Base-by-base conservation (phyloP, 2,797 vertebrate genomes). In the Naso thynnoides region DNA sequence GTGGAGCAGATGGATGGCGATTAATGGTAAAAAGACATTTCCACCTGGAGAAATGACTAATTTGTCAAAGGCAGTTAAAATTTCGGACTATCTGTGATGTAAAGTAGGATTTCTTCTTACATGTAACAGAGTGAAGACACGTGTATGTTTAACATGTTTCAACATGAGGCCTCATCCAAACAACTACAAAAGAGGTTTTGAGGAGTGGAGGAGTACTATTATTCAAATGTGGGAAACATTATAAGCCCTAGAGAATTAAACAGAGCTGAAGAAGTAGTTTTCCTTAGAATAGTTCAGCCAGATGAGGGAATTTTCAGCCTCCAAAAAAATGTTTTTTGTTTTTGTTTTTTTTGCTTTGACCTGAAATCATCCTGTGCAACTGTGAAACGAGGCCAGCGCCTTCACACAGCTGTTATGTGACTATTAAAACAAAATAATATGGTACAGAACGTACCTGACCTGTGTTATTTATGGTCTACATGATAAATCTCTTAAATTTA, bases 1-100 rank as follows among this genome's bases (percentile, higher is more conserved):
- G 61, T 57, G 75, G 45, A 88, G 78, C 88, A 91, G 90, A 90
- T 89, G 91, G 90, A 59, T 68, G 64, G 10, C 58, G 79, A 80
- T 84, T 87, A 78, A 76, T 39, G 36, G 29, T 29, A 66, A 74
- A 78, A 57, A 45, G 10, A 72, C 42, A 24, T 75, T 67, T 79
- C 16, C 33, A 54, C 33, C 39, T 61, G 39, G 4, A 24, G 23
- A 49, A 70, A 41, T 44, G 0, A 66, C 33, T 56, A 33, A 47
- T 81, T 41, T 78, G 16, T 76, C 16, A 54, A 33, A 39, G 21
- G 16, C 3, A n/a, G n/a, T 55, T 68, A 24, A 16, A 39, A 33
- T 24, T 39, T 2, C 24, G 44, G 19, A 14, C 1, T 14, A 41
- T 53, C 8, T 36, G 21, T 50, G n/a, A 19, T 19, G 1, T 13